Evolutionary conservation across 2,888 invertebrate species (phyloP).

Genomic region (Lissonota sp.): DNA sequence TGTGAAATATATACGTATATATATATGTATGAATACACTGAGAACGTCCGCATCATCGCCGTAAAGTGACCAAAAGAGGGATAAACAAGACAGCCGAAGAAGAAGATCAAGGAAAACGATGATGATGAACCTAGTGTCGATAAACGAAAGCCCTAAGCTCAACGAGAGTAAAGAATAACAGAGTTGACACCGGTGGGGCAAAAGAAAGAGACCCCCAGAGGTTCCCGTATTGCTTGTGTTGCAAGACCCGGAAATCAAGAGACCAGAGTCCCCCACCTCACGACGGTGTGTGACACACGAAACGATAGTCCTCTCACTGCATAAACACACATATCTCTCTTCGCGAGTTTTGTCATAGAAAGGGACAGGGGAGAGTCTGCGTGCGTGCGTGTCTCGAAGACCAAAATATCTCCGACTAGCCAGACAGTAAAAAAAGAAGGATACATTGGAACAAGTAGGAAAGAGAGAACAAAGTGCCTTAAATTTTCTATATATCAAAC

Average conservation of each 20-base stretch:
- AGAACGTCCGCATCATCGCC: constrained; percentile 30
- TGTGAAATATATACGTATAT: constrained; percentile 55
- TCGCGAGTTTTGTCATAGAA: constrained; percentile 28
- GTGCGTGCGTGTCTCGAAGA: constrained; percentile 36
- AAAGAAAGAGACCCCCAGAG: neutral
- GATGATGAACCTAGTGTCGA: constrained; percentile 36
- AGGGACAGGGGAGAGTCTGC: constrained; percentile 47
- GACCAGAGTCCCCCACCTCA: constrained; percentile 20
- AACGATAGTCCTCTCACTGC: constrained; percentile 26
- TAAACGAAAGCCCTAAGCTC: constrained; percentile 22
- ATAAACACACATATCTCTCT: constrained; percentile 45
- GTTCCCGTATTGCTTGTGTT: constrained; percentile 54
- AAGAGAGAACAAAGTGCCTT: constrained; percentile 50
- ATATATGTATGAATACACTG: constrained; percentile 13
- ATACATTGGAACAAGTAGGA: constrained; percentile 33
- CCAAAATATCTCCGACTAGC: constrained; percentile 39
- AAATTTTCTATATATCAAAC: constrained; percentile 2
- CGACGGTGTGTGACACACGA: constrained; percentile 12
- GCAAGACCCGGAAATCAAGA: constrained; percentile 67
- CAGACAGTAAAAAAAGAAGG: constrained; percentile 16
- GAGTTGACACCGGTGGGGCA: constrained; percentile 34
- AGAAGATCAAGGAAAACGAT: constrained; percentile 39
- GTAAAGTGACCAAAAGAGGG: constrained; percentile 21
- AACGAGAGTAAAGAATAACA: neutral
- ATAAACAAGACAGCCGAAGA: constrained; percentile 28